Base-by-base conservation (phyloP, 2,113 vertebrate genomes). In the Ibidorhyncha struthersii region DNA sequence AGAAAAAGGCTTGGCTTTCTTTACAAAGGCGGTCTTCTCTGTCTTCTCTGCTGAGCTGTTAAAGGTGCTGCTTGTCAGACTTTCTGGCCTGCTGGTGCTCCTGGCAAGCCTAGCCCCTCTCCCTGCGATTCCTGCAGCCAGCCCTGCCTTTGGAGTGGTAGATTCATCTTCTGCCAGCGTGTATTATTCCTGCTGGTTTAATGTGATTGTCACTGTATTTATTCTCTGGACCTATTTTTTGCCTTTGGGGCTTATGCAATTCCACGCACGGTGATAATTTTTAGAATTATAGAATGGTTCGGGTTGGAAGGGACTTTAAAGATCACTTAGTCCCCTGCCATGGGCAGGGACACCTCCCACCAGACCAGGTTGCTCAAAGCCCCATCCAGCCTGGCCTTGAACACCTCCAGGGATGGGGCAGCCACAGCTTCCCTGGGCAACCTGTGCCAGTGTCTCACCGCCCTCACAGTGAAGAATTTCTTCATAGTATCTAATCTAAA, bases 221-320 rank as follows among this genome's bases (percentile, higher is more conserved):
- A 12, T 38, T 58, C 63, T 15, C 62, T 0, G 49, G 17, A 4
- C 10, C 27, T n/a, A 12, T 4, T 29, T n/a, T 34, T 14, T 7
- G 17, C 38, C 49, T 4, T 8, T 0, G 19, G 38, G 40, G 36
- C 41, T 66, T 22, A 0, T 10, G 1, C 6, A 4, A 1, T 8
- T 26, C 50, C 13, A 1, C 9, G 4, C n/a, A 6, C 9, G 1
- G 23, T 1, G 45, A 14, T 25, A 1, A 5, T 18, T 9, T 6
- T 43, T 66, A 21, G 40, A 43, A 22, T 66, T 29, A 32, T 7
- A 15, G 40, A 32, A 66, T 30, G 62, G 62, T 41, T 41, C 22
- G 63, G 41, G 20, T 43, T 32, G 29, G 19, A 66, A 65, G 29
- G 19, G 27, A 43, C 62, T 27, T 43, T 65, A 22, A 32, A 32